A percentile compares a stretch with the other conserved stretches of the same genome.
Evolutionary conservation across 2,797 vertebrate species (phyloP).

Genomic region (Spinibarbus caldwelli): DNA sequence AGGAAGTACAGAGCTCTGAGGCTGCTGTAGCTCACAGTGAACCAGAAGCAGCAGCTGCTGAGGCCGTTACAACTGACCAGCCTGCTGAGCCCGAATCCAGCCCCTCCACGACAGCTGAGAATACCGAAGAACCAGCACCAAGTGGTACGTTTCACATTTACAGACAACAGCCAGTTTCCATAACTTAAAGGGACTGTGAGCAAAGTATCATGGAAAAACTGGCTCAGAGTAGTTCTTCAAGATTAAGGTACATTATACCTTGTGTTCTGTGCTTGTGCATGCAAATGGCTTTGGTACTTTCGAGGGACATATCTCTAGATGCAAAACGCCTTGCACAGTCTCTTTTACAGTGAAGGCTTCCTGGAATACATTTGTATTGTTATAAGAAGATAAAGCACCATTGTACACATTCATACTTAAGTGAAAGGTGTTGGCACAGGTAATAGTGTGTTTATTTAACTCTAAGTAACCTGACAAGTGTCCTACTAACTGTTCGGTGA

Average conservation of each 20-base stretch:
- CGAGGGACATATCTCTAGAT: constrained; percentile 33
- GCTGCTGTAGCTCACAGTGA: constrained; percentile 49
- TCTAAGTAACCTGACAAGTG: constrained; percentile 52
- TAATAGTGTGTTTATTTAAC: constrained; percentile 31
- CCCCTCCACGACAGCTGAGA: constrained; percentile 5
- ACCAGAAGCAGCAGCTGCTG: constrained; percentile 38
- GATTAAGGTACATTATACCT: constrained; percentile 21
- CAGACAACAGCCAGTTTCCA: too few relatives aligned
- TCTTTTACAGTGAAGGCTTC: constrained; percentile 17
- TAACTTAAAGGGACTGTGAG: not conserved
- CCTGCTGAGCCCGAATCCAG: constrained; percentile 8
- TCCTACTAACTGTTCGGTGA: constrained; percentile 43
- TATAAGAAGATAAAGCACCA: not conserved
- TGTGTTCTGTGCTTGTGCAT: constrained; percentile 22
- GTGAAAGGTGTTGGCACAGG: not conserved
- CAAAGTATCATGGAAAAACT: not conserved
- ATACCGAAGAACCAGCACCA: constrained; percentile 22
- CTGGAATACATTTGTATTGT: not conserved
- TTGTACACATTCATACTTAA: not conserved
- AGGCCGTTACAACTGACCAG: constrained; percentile 9
- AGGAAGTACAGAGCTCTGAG: constrained; percentile 20
- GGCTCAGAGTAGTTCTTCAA: not conserved
- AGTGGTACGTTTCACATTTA: constrained; percentile 1
- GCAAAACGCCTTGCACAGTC: constrained; percentile 37
- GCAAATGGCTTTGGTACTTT: constrained; percentile 43